phyloP scores from a whole-genome alignment of 1,140 invertebrate genomes.

The Chionoecetes opilio region DNA sequence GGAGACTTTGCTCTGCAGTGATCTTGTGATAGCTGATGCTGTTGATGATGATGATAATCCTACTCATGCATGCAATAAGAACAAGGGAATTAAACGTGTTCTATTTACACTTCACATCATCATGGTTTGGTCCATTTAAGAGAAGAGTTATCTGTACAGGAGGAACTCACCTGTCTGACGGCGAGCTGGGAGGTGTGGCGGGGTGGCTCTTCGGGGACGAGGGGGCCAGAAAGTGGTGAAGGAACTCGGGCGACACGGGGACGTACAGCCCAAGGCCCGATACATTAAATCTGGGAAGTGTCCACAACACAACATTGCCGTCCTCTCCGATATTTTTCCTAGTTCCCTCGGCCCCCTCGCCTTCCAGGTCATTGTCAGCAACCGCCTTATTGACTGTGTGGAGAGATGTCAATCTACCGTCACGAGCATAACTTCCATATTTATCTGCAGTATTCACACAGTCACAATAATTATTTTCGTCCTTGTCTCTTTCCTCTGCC shows the following conservation, averaged over 20 bases:
- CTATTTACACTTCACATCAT: too few relatives aligned
- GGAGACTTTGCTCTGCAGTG: too few relatives aligned
- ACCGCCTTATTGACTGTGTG: neutral
- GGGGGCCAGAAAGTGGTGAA: neutral
- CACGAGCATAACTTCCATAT: neutral
- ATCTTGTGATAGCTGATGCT: too few relatives aligned
- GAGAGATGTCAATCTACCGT: too few relatives aligned
- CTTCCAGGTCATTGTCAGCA: neutral
- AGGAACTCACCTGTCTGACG: neutral
- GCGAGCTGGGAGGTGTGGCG: neutral
- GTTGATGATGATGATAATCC: too few relatives aligned
- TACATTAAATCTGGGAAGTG: neutral
- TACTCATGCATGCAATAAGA: too few relatives aligned
- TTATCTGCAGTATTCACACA: neutral
- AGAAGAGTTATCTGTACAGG: neutral
- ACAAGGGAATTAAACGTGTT: too few relatives aligned
- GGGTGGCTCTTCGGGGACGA: neutral
- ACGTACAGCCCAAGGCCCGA: neutral
- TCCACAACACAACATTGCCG: neutral
- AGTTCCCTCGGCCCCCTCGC: neutral
- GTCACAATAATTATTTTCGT: neutral
- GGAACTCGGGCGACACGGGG: neutral
- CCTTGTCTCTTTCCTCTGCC: neutral
- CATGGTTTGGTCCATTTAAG: neutral
- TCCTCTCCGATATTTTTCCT: neutral